These are phyloP conservation scores for Polyommatus iphigenia DNA, from an alignment of 2,888 invertebrate genomes.

Conservation along the genomic window DNA sequence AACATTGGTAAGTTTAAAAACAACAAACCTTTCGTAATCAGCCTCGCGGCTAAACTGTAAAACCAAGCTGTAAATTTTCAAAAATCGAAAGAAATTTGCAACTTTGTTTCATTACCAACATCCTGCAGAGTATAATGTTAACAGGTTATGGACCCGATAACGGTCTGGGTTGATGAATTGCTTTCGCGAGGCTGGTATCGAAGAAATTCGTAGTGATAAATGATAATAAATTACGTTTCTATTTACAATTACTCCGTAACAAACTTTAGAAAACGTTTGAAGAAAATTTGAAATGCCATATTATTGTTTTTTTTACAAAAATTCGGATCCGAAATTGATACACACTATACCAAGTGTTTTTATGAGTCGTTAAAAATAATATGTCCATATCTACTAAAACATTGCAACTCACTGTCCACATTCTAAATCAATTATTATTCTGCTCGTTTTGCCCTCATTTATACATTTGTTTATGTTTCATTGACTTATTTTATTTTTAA, in stretches of 20 bases:
- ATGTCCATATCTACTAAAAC: not conserved
- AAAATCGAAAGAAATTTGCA: not conserved
- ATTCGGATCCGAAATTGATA: not conserved
- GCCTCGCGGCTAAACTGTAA: constrained; percentile 15
- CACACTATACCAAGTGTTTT: not conserved
- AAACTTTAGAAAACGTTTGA: not conserved
- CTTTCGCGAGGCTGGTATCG: constrained; percentile 22
- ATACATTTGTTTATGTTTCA: not conserved
- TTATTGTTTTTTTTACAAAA: not conserved
- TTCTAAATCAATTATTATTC: not conserved
- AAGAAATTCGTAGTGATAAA: constrained; percentile 1
- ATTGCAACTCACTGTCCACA: not conserved
- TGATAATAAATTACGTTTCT: not conserved
- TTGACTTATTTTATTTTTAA: not conserved
- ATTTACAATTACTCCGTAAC: not conserved
- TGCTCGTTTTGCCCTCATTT: not conserved
- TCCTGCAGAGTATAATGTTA: not conserved
- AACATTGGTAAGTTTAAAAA: constrained; percentile 14
- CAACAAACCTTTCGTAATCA: constrained; percentile 9
- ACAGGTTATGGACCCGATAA: not conserved
- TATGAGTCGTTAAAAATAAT: not conserved
- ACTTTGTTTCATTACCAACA: not conserved
- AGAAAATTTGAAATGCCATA: not conserved
- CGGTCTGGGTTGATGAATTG: not conserved
- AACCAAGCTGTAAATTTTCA: not conserved